Conservation (phyloP, 2,113 vertebrate species). For the Oreocharis arfaki region DNA sequence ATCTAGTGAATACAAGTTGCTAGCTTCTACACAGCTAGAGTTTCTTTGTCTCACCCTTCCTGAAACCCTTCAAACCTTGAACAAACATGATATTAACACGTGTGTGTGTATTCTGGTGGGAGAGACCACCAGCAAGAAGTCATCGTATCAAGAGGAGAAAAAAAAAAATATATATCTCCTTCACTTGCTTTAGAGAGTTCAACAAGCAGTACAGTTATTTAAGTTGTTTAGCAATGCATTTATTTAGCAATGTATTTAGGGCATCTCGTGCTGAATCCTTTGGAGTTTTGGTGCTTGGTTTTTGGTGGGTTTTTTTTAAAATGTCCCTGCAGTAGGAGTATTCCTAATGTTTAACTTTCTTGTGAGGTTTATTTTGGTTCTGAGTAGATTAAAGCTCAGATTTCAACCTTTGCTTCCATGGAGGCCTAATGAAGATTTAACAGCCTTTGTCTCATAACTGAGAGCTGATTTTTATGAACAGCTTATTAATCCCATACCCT, state of each 20-base stretch:
- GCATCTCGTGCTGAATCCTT: background rate
- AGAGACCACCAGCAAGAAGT: background rate
- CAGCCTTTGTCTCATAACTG: background rate
- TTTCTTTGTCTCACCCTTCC: background rate
- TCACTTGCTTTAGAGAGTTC: background rate
- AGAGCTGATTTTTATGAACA: background rate
- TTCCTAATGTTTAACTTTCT: background rate
- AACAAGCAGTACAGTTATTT: background rate
- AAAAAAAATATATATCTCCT: background rate
- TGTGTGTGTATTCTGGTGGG: background rate
- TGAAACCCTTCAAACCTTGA: background rate
- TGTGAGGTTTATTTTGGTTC: background rate
- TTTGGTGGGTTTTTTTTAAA: accelerated
- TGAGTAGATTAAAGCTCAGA: background rate
- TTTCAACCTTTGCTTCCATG: background rate
- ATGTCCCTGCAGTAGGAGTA: background rate
- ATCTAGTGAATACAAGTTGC: background rate
- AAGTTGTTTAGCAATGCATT: background rate
- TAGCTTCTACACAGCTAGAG: background rate
- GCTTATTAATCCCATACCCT: background rate
- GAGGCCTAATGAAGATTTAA: background rate
- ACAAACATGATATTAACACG: background rate
- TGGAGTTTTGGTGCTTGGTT: background rate
- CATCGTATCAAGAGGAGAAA: background rate
- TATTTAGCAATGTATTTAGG: background rate